Base-by-base conservation (phyloP, 2,113 vertebrate species). In the Scomber scombrus region DNA sequence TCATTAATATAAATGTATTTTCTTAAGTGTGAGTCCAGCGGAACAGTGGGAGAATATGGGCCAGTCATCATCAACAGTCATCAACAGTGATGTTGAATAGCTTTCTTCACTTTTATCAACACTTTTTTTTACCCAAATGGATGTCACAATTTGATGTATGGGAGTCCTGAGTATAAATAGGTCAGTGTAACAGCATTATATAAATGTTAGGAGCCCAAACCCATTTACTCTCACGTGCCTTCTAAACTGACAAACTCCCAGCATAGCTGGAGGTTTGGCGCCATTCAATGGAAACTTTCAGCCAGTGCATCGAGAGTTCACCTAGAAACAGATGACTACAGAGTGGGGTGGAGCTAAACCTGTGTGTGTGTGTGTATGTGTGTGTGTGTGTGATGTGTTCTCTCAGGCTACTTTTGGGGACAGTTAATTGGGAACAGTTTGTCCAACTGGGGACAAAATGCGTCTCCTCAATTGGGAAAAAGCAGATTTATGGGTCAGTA, bases 131-230 rank as follows among this genome's bases (percentile, higher is more conserved):
- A 26, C 7, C 3, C 11, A 74, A 81, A 71, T 47, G 21, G 50
- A 75, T 73, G 63, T 65, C 69, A 83, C 78, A 62, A 23, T 84
- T 77, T 66, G 11, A 85, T 78, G 69, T 46, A 45, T 34, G 43
- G 11, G 52, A 49, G 65, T 52, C 45, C 52, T 19, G 29, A 29
- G 29, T 65, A 46, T 73, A 92, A 92, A 78, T 90, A 85, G 87
- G 92, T 89, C 87, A 91, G 29, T 76, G 75, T 89, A 85, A 75
- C 80, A 51, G 50, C 80, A 29, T 90, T 81, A 85, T 87, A 73
- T 81, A 89, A 93, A 60, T 18, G 11, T 89, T 84, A 60, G 72
- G 80, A 79, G 85, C 65, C 40, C 83, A 85, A 78, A 90, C 71
- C 86, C 56, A 65, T 86, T 87, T 73, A 52, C 65, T 26, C 74